These are phyloP conservation scores for Pituophis catenifer DNA, from an alignment of 2,113 vertebrate species.

Conservation along the genomic window DNA sequence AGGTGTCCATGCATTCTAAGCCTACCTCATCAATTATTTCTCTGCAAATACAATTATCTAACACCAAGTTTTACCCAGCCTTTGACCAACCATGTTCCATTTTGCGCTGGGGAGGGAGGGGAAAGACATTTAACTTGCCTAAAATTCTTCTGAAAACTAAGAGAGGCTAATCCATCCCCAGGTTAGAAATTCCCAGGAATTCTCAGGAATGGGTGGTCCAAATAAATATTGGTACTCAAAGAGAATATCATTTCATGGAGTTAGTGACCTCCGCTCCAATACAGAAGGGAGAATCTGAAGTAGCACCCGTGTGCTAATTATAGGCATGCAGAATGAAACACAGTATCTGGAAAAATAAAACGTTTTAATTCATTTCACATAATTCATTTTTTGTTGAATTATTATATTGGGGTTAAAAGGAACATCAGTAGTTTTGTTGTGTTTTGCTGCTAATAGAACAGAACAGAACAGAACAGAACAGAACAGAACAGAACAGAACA, in stretches of 20 bases:
- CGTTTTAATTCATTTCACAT: not conserved
- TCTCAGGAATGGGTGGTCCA: not conserved
- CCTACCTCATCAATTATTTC: not conserved
- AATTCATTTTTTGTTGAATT: not conserved
- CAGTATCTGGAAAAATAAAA: not conserved
- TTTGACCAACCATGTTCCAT: not conserved
- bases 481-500: too few relatives aligned
- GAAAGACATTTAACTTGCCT: not conserved
- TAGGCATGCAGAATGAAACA: not conserved
- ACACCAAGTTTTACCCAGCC: not conserved
- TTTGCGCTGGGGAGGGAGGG: not conserved
- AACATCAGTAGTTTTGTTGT: not conserved
- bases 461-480: too few relatives aligned
- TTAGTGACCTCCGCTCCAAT: not conserved
- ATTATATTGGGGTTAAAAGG: not conserved
- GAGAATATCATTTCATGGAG: not conserved
- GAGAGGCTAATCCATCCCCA: not conserved
- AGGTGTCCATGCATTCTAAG: not conserved
- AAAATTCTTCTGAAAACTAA: not conserved
- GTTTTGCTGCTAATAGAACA: not conserved
- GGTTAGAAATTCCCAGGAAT: not conserved
- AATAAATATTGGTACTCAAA: not conserved
- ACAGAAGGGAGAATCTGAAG: not conserved
- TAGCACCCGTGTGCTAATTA: not conserved
- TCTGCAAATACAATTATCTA: not conserved